Evolutionary conservation across 2,797 vertebrate species (phyloP).

Genomic region (Potorous gilbertii): DNA sequence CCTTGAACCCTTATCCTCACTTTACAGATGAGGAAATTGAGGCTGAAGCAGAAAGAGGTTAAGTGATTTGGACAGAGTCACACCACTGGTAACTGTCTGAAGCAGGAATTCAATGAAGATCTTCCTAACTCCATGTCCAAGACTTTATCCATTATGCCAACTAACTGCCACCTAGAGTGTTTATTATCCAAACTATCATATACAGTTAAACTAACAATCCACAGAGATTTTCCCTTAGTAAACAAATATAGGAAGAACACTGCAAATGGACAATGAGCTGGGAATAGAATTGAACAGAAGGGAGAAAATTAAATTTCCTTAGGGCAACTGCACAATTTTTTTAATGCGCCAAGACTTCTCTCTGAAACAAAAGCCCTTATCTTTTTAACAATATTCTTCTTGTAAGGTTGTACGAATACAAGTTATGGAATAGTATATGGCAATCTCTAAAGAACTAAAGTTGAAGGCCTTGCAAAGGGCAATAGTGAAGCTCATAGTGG

Average conservation of each 20-base stretch:
- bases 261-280: not conserved
- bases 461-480: not conserved
- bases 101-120: not conserved
- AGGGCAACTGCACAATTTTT: not conserved
- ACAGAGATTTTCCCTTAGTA: not conserved
- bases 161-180: not conserved
- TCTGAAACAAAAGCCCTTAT: not conserved
- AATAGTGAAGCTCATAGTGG: not conserved
- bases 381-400: not conserved
- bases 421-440: not conserved
- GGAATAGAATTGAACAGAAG: not conserved
- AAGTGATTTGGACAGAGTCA: not conserved
- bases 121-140: not conserved
- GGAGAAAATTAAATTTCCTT: not conserved
- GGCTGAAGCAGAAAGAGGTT: not conserved
- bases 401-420: not conserved
- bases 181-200: not conserved
- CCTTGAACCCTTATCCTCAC: not conserved
- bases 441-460: not conserved
- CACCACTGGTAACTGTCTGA: not conserved
- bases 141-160: not conserved
- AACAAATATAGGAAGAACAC: not conserved
- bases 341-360: not conserved
- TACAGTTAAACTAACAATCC: not conserved
- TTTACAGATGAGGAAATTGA: not conserved